phyloP scores from a whole-genome alignment of 2,888 invertebrate species.

The Gnatocerus cornutus region DNA sequence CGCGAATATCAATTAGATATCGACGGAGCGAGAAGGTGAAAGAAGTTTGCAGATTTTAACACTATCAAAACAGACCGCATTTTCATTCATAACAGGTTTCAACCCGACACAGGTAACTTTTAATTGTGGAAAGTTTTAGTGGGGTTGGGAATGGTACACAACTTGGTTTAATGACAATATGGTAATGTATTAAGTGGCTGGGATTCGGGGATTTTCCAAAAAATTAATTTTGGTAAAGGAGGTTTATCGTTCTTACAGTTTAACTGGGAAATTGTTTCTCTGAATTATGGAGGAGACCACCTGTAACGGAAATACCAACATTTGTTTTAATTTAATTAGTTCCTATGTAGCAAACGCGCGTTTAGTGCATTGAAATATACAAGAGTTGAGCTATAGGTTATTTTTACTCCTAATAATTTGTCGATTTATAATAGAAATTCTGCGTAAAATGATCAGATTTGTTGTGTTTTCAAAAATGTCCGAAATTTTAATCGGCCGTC shows the following conservation, averaged over 20 bases:
- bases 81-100: constrained; percentile 9
- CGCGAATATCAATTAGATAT: constrained; percentile 50
- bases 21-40: constrained; percentile 15
- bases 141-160: too few species aligned
- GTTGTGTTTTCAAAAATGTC: too few species aligned
- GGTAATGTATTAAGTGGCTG: neutral
- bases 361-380: neutral
- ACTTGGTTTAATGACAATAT: too few species aligned
- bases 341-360: neutral
- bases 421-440: too few species aligned
- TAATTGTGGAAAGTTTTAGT: constrained; percentile 5
- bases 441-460: too few species aligned
- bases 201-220: neutral
- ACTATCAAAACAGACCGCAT: neutral
- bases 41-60: neutral
- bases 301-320: neutral
- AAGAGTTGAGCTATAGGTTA: too few species aligned
- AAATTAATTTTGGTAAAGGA: neutral
- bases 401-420: too few species aligned
- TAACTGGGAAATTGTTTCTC: neutral
- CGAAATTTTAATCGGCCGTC: too few species aligned
- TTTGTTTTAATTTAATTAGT: constrained; percentile 19
- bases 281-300: constrained; percentile 11
- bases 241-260: neutral
- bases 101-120: neutral